Conservation (phyloP, 2,113 vertebrate genomes). For the Mobula birostris region DNA sequence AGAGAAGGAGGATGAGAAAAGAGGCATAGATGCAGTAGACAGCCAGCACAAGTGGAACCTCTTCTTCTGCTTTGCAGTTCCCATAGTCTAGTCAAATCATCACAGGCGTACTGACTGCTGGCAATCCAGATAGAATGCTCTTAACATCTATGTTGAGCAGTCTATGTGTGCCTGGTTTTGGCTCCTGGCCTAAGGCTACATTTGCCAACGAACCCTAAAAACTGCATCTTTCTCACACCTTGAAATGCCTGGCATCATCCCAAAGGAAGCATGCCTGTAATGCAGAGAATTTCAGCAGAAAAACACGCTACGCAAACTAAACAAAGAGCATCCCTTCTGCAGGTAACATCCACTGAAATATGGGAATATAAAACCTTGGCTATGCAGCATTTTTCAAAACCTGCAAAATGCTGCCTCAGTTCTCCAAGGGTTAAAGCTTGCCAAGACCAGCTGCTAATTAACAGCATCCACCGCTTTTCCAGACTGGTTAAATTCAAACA, state of each 20-base stretch:
- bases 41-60: neutral
- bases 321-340: slow-evolving; percentile 21
- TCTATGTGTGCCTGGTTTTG: neutral
- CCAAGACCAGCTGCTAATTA: slow-evolving; percentile 37
- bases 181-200: slow-evolving; percentile 6
- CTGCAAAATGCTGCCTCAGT: slow-evolving; percentile 33
- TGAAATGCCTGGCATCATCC: slow-evolving; percentile 8
- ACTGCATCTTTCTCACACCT: slow-evolving; percentile 26
- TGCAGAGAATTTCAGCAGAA: neutral
- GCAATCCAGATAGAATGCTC: slow-evolving; percentile 15
- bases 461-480: slow-evolving; percentile 33
- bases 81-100: neutral
- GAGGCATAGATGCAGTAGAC: too few relatives aligned
- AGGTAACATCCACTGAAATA: neutral
- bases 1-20: too few relatives aligned
- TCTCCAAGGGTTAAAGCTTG: slow-evolving; percentile 34
- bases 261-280: neutral
- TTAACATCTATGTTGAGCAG: slow-evolving; percentile 25
- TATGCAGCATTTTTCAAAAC: neutral
- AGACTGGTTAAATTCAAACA: slow-evolving; percentile 38
- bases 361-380: slow-evolving; percentile 24
- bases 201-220: slow-evolving; percentile 30
- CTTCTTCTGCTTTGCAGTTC: neutral
- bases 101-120: neutral
- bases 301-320: neutral